Conservation (phyloP, 2,113 vertebrate genomes). For the Hydropotes inermis region DNA sequence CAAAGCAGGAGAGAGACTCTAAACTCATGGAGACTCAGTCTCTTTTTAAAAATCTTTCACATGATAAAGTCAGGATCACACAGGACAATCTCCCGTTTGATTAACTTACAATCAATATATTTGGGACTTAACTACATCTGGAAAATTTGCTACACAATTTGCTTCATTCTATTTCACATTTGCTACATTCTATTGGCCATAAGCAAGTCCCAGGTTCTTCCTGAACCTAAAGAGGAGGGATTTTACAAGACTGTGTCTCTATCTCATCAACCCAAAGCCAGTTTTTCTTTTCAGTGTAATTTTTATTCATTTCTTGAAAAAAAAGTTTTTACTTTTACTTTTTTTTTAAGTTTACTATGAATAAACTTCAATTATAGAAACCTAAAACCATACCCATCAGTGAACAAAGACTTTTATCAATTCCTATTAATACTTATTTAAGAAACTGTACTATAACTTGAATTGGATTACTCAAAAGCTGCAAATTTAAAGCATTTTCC, state of each 20-base stretch:
- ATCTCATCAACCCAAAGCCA: background rate
- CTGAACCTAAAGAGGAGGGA: background rate
- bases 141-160: background rate
- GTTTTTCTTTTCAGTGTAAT: background rate
- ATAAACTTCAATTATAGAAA: background rate
- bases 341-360: background rate
- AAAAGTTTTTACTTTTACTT: background rate
- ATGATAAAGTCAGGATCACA: background rate
- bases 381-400: background rate
- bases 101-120: background rate
- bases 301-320: background rate
- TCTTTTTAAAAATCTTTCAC: background rate
- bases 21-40: background rate
- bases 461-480: background rate
- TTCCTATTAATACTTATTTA: background rate
- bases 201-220: background rate
- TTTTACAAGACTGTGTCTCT: background rate
- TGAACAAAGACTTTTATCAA: background rate
- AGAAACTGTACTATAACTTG: background rate
- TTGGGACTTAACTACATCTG: background rate
- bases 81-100: background rate
- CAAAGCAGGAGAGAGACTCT: background rate
- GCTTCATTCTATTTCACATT: background rate
- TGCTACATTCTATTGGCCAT: background rate
- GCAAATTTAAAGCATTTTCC: background rate